Evolutionary conservation across 1,140 invertebrate species (phyloP), one percentile per base, ranked within the genome.

Genomic region (Arctopsyche grandis): DNA sequence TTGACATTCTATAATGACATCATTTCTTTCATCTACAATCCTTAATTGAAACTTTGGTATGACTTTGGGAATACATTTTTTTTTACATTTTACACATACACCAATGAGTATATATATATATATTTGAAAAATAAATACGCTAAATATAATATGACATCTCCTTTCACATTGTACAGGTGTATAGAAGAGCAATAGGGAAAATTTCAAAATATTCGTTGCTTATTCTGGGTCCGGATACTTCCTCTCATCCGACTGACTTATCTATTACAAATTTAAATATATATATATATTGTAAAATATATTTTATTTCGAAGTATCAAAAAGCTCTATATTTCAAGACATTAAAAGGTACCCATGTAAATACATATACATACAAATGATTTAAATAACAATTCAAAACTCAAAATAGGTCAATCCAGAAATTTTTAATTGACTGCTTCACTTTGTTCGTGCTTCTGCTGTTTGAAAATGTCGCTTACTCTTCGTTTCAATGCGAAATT

Each of bases 181-280:
- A 82, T 82, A 82, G 81, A 82, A 82, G 81, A 80, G 77, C 76
- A 82, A 38, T 82, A 82, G 81, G 74, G 81, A 60, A 80, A 82
- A 69, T 56, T 48, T 76, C 44, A 73, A 77, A 79, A 79, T 82
- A 82, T 82, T 82, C 81, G 81, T 82, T 82, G 81, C 79, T 77
- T 80, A 46, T 78, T 74, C 21, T 77, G 75, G 79, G 81, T 74
- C 14, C 81, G 69, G 78, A 82, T 74, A 22, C 44, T 76, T 58
- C 24, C 29, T 38, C 29, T 81, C 75, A 78, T 73, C 77, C 80
- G 75, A 74, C 79, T 60, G 9, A 52, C 74, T 74, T 69, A 79
- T 73, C 71, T 69, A 21, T 78, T 81, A 73, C n/a, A 74, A 71
- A 74, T 81, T 70, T 69, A 76, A 29, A 22, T 22, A 82, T 56